phyloP scores from a whole-genome alignment of 1,140 invertebrate species.

The Psilanteris sp. region DNA sequence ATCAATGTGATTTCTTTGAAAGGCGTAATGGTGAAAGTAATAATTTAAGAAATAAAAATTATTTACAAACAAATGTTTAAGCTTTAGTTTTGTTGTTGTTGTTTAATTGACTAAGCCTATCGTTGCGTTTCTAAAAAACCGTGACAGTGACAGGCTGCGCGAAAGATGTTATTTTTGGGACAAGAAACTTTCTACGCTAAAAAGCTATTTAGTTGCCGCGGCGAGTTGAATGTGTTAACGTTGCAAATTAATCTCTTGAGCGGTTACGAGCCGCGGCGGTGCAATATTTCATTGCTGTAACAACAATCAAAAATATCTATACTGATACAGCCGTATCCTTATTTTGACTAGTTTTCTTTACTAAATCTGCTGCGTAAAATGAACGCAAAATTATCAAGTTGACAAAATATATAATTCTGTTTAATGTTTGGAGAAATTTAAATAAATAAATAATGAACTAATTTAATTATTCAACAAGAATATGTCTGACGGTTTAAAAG shows the following conservation, averaged over 20 bases:
- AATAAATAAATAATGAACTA: too few species aligned
- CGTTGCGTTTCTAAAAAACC: slow-evolving; percentile 7
- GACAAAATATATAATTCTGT: too few species aligned
- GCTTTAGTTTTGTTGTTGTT: too few species aligned
- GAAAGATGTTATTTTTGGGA: slow-evolving; percentile 40
- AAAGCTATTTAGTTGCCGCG: slow-evolving; percentile 33
- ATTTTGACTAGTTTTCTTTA: slow-evolving; percentile 6
- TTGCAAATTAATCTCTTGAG: slow-evolving; percentile 29
- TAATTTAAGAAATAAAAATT: too few species aligned
- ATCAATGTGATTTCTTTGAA: too few species aligned
- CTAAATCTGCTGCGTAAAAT: neutral
- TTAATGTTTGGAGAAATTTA: too few species aligned
- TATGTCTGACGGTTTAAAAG: too few species aligned
- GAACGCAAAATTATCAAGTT: too few species aligned
- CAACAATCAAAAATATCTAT: slow-evolving; percentile 44
- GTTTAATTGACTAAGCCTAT: slow-evolving; percentile 22
- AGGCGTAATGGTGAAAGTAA: too few species aligned
- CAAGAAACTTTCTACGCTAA: slow-evolving; percentile 35
- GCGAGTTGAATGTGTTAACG: slow-evolving; percentile 22
- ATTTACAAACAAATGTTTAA: too few species aligned
- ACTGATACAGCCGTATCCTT: slow-evolving; percentile 27
- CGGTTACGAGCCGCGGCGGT: slow-evolving; percentile 21
- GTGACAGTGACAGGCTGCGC: slow-evolving; percentile 13
- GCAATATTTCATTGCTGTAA: slow-evolving; percentile 37
- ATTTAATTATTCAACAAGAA: too few species aligned